These are phyloP conservation scores for Acleris literana DNA, from an alignment of 2,888 invertebrate species.

Conservation along the genomic window DNA sequence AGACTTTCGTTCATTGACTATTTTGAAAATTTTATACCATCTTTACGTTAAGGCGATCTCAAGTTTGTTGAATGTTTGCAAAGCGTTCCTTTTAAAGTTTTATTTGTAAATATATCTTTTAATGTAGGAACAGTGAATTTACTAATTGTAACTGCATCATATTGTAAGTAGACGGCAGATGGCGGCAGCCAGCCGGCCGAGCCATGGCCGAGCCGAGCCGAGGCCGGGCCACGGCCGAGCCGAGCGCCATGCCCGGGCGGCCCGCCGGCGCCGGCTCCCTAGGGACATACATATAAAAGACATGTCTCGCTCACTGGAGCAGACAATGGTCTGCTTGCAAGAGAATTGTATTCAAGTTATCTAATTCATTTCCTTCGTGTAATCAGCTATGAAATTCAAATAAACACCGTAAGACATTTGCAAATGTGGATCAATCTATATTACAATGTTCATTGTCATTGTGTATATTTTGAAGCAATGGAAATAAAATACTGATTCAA, in stretches of 20 bases:
- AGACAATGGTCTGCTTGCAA: slow-evolving; percentile 56
- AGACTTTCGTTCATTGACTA: slow-evolving; percentile 76
- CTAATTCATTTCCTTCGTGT: slow-evolving; percentile 78
- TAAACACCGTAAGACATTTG: slow-evolving; percentile 76
- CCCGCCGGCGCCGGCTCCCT: slow-evolving; percentile 33
- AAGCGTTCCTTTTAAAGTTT: slow-evolving; percentile 84
- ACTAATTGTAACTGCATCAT: slow-evolving; percentile 73
- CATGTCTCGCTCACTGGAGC: slow-evolving; percentile 52
- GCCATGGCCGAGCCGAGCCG: not conserved
- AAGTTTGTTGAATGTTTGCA: slow-evolving; percentile 84
- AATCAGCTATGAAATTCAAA: slow-evolving; percentile 77
- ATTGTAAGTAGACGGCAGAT: slow-evolving; percentile 62
- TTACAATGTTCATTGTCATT: slow-evolving; percentile 74
- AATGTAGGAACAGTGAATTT: slow-evolving; percentile 79
- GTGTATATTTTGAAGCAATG: slow-evolving; percentile 83
- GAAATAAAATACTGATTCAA: slow-evolving; percentile 81
- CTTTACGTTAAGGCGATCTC: slow-evolving; percentile 83
- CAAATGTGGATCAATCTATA: slow-evolving; percentile 71
- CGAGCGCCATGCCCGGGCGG: slow-evolving; percentile 37
- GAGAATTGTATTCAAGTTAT: slow-evolving; percentile 71
- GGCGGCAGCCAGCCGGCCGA: slow-evolving; percentile 45
- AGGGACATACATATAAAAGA: slow-evolving; percentile 55
- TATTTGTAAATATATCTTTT: slow-evolving; percentile 81
- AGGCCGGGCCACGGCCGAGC: slow-evolving; percentile 39
- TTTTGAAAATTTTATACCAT: slow-evolving; percentile 78